A percentile compares a stretch with the other conserved stretches of the same genome.
phyloP scores from a whole-genome alignment of 2,113 vertebrate genomes.

The Anoura caudifer region DNA sequence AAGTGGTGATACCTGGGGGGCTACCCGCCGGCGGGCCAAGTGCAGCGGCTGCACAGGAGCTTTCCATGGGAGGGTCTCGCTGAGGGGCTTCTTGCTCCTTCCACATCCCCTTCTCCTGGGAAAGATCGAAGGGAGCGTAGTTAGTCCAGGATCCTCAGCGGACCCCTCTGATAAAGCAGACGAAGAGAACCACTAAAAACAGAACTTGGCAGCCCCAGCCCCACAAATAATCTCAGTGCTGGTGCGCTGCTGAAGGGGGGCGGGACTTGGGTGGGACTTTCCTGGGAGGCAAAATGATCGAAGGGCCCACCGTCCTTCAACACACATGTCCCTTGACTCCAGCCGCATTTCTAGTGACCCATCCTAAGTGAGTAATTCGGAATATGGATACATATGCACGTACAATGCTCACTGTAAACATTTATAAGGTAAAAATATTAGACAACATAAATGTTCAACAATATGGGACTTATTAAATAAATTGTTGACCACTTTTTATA shows the following conservation, averaged over 20 bases:
- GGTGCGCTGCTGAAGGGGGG: fast-evolving
- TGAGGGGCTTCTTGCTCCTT: conserved; percentile 73
- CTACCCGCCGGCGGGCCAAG: conserved; percentile 79
- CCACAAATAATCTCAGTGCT: not conserved
- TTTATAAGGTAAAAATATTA: not conserved
- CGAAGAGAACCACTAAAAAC: not conserved
- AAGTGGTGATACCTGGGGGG: conserved; percentile 94
- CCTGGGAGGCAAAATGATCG: not conserved
- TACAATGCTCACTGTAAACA: not conserved
- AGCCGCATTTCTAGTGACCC: not conserved
- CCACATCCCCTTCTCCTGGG: conserved; percentile 77
- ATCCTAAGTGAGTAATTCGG: not conserved
- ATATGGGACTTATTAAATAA: not conserved
- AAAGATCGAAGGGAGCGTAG: not conserved
- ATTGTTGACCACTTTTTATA: not conserved
- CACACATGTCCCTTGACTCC: not conserved
- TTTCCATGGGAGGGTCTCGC: conserved; percentile 70
- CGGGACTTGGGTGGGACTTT: not conserved
- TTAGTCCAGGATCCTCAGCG: not conserved
- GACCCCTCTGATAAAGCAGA: not conserved
- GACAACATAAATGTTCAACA: not conserved
- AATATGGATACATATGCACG: not conserved
- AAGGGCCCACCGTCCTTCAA: not conserved
- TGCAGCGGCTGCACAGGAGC: conserved; percentile 67
- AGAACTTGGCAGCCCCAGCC: not conserved